Conservation (phyloP, 2,888 invertebrate genomes). For the Enchytraeus crypticus region DNA sequence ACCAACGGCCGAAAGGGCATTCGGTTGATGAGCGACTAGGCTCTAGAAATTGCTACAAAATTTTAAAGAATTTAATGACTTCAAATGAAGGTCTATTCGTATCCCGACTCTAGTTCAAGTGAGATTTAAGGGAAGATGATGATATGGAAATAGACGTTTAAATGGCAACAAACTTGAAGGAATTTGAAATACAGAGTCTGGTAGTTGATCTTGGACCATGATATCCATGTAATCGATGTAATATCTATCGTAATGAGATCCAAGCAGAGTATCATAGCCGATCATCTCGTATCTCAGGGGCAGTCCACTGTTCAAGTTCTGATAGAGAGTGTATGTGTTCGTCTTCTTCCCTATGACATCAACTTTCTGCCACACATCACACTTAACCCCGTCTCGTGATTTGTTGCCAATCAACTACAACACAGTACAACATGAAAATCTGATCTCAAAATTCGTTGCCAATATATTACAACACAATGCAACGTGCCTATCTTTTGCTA, state of each 20-base stretch:
- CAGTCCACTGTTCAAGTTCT: slow-evolving; percentile 47
- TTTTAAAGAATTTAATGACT: too few relatives aligned
- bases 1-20: too few relatives aligned
- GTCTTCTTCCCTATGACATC: slow-evolving; percentile 66
- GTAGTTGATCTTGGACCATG: slow-evolving; percentile 19
- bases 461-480: too few relatives aligned
- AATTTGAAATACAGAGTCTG: slow-evolving; percentile 27
- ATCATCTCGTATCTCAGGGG: slow-evolving; percentile 83
- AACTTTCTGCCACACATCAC: slow-evolving; percentile 70
- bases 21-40: too few relatives aligned
- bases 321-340: slow-evolving; percentile 69
- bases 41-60: too few relatives aligned
- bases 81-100: too few relatives aligned
- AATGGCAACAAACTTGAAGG: slow-evolving; percentile 36
- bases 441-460: too few relatives aligned
- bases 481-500: too few relatives aligned
- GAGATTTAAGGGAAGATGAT: too few relatives aligned
- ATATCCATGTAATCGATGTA: slow-evolving; percentile 69
- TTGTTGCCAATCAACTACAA: slow-evolving; percentile 27
- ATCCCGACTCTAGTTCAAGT: too few relatives aligned
- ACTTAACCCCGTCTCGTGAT: slow-evolving; percentile 61
- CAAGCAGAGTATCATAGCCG: slow-evolving; percentile 81
- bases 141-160: too few relatives aligned
- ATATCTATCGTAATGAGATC: slow-evolving; percentile 92
- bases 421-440: too few relatives aligned